A percentile compares a stretch with the other conserved stretches of the same genome.
These are phyloP conservation scores for Troides aeacus DNA, from an alignment of 2,888 invertebrate genomes.

Conservation along the genomic window DNA sequence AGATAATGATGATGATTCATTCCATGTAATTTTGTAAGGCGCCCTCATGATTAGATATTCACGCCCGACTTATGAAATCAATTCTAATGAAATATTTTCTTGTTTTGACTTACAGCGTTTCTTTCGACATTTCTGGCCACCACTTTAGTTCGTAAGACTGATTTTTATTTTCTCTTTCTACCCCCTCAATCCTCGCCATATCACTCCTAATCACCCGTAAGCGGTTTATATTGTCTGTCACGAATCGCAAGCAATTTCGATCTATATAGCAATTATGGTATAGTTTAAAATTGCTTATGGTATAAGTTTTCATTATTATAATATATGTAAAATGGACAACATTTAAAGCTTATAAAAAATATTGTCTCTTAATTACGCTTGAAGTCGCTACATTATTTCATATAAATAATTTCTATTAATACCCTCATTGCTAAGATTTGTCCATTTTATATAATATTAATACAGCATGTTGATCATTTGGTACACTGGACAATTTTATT, in stretches of 20 bases:
- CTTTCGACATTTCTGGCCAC: constrained; percentile 79
- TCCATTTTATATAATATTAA: constrained; percentile 10
- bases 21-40: too few relatives aligned
- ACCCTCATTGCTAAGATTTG: background rate
- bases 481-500: background rate
- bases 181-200: constrained; percentile 36
- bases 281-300: constrained; percentile 11
- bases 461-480: constrained; percentile 8
- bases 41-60: too few relatives aligned
- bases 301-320: constrained; percentile 10
- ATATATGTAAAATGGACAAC: constrained; percentile 7
- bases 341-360: too few relatives aligned
- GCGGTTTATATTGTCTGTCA: constrained; percentile 30
- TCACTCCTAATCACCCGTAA: constrained; percentile 36
- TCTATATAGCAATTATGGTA: background rate
- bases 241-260: constrained; percentile 28
- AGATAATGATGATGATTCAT: too few relatives aligned
- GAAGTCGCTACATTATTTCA: too few relatives aligned
- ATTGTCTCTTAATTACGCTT: too few relatives aligned
- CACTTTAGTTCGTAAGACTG: constrained; percentile 77
- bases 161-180: constrained; percentile 51
- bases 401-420: background rate
- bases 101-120: constrained; percentile 74
- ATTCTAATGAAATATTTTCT: constrained; percentile 42
- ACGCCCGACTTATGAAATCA: background rate